Conservation (phyloP, 2,113 vertebrate species). For the Ameiurus melas region DNA sequence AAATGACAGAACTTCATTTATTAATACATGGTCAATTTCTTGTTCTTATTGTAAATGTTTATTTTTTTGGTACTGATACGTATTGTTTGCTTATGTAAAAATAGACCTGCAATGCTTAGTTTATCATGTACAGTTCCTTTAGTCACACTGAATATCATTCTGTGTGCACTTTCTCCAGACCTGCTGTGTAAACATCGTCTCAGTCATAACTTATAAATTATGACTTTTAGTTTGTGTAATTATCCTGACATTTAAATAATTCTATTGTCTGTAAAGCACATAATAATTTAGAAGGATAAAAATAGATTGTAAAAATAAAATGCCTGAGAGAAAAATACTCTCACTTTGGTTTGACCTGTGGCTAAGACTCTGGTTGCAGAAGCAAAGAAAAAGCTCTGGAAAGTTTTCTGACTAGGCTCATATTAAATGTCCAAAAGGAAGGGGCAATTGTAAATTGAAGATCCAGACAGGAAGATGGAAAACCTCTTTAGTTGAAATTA, state of each 20-base stretch:
- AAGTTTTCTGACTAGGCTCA: slow-evolving; percentile 63
- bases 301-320: slow-evolving; percentile 29
- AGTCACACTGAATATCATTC: not conserved
- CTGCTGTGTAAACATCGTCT: slow-evolving; percentile 8
- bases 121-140: not conserved
- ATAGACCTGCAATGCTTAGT: not conserved
- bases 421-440: slow-evolving; percentile 72
- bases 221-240: not conserved
- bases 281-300: slow-evolving; percentile 28
- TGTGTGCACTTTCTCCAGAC: slow-evolving; percentile 10
- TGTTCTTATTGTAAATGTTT: not conserved
- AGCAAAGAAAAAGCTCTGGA: slow-evolving; percentile 65
- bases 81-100: not conserved
- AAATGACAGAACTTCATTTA: not conserved
- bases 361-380: slow-evolving; percentile 62
- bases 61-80: not conserved
- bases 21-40: not conserved
- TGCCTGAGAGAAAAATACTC: not conserved
- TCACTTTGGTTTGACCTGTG: slow-evolving; percentile 31
- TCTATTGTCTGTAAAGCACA: slow-evolving; percentile 26
- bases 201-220: slow-evolving; percentile 15
- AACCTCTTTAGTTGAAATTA: slow-evolving; percentile 66
- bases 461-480: slow-evolving; percentile 73
- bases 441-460: slow-evolving; percentile 68
- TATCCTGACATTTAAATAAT: slow-evolving; percentile 10